Base-by-base conservation (phyloP, 2,888 invertebrate species). In the Agrilus biguttatus region DNA sequence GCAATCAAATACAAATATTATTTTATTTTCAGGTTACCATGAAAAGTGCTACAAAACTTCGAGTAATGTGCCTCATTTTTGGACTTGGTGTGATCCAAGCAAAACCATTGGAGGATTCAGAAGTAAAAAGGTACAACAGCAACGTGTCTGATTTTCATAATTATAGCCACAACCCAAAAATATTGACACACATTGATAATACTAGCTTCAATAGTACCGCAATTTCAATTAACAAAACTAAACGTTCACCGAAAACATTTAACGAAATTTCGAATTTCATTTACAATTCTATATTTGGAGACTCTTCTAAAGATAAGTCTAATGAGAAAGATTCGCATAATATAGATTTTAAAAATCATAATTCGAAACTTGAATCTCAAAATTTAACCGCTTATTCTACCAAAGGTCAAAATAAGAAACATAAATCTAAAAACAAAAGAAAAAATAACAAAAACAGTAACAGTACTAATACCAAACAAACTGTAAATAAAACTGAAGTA, bases 71-170 rank as follows among this genome's bases (percentile, higher is more conserved):
- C 49, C 50, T 58, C 52, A 47, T 58, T 37, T 47, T 49, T 38
- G 45, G 55, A 39, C 46, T 54, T 23, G 47, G 52, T 36, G 45
- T 53, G 47, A 53, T 51, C 32, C 48, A 47, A 14, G 50, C 56
- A 38, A 49, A 57, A 47, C 57, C 59, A 42, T 45, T 54, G 46
- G 56, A 56, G 46, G 56, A 59, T 44, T 48, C 56, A 39, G 56
- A 59, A 37, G 59, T 62, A 50, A 51, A 61, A 55, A 63, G 65
- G 65, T 63, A 64, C 59, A 59, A 47, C 54, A 51, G 47, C 52
- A 49, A 46, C 53, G 49, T 28, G 28, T 28, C 28, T 28, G 28
- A 28, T 28, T 28, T 28, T 51, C 41, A 49, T 51, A 47, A 50
- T 46, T 44, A 36, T 17, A 14, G 14, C 36, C 2, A 14, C 12